Base-by-base conservation (phyloP, 2,113 vertebrate genomes). In the Lycocorax pyrrhopterus region DNA sequence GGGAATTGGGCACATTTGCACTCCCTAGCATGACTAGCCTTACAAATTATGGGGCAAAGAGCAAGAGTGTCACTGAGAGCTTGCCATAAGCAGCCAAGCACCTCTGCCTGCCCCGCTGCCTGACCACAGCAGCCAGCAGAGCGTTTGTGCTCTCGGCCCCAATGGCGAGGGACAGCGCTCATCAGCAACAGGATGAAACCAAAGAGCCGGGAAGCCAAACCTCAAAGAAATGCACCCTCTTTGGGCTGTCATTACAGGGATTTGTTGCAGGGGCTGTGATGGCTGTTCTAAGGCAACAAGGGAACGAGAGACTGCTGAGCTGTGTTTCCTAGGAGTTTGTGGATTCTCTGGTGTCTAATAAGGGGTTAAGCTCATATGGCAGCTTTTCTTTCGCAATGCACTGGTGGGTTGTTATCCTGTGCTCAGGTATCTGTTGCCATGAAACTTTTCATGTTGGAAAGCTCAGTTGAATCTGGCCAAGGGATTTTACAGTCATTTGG, bases 121-220 rank as follows among this genome's bases (percentile, higher is more conserved):
- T 81, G 49, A 29, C 58, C 59, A 16, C 2, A 9, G 87, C 62
- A 78, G 73, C n/a, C 84, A 66, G 51, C 72, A 32, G 52, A 20
- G 22, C 1, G 12, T 35, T 62, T 49, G 63, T 1, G 3, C 58
- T 66, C 37, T 47, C 0, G 0, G 67, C n/a, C 41, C 37, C 0
- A 0, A 2, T 11, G 26, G 30, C 0, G 1, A 62, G 75, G 33
- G 76, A 84, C 47, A 37, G 56, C 0, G 0, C 44, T 41, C 22
- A 29, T 37, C 82, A 84, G 23, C 75, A 77, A 76, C 26, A 74
- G 73, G 30, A 18, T n/a, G 60, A 59, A 71, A 74, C 1, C 3
- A 55, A 87, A 63, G 51, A 51, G 39, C 30, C 0, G 0, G 44
- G 68, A 69, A 92, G 49, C 14, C 66, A 66, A 17, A 58, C 35